Evolutionary conservation across 2,113 vertebrate genomes (phyloP), one percentile per base, ranked within the genome.

Genomic region (Microtus montanus): DNA sequence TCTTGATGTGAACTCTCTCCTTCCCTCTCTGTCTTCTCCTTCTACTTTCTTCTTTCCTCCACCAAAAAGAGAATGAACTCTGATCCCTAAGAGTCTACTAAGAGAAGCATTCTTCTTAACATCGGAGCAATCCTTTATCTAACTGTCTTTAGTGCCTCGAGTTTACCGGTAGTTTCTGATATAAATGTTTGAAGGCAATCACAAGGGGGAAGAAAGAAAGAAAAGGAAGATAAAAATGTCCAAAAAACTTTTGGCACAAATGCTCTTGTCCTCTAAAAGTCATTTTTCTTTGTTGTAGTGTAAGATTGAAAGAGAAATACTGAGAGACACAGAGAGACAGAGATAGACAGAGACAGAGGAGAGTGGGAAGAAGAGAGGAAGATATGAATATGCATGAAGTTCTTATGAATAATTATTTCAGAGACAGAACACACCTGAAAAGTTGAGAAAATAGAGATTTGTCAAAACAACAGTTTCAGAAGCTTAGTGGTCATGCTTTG

Each of bases 11-110:
- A 30, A 30, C 24, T 3, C 47, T 2, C 33, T 44, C 20, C 54
- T 61, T 84, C 19, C 8, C 33, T 80, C 41, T 41, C 5, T 64
- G 38, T 84, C 11, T 47, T 70, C 33, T 38, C 86, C 41, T 4
- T n/a, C 30, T 58, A 47, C 1, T 6, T 33, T 47, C 2, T 33
- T 41, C 35, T 58, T 79, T 58, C 77, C 11, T 70, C 49, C 2
- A 35, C 47, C 93, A 30, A 90, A 96, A 97, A 75, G 68, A 95
- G 77, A 96, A 92, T 75, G 66, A 79, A 41, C 44, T 90, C 8
- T 83, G 30, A 35, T 78, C 66, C 10, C 44, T 79, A 9, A 86
- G 58, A 85, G 41, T 73, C 71, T 85, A 54, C 74, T 77, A 80
- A 96, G 26, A 91, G 91, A 93, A 52, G 9, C 30, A 71, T n/a